A percentile compares a stretch with the other conserved stretches of the same genome.
phyloP scores from a whole-genome alignment of 1,140 invertebrate genomes.

The Hormaphis cornu region DNA sequence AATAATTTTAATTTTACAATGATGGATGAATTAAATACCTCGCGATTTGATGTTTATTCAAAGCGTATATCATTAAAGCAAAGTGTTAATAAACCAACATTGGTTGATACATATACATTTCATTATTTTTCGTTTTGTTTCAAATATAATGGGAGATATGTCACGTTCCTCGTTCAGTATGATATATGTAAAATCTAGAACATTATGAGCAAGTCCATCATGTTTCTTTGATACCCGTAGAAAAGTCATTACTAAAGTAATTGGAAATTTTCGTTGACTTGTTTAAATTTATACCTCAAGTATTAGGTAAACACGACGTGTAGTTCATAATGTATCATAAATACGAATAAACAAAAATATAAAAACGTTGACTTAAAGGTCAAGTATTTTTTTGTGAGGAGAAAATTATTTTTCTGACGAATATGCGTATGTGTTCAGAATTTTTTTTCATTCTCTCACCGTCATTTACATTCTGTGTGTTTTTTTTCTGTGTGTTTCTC shows the following conservation, averaged over 20 bases:
- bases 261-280: slow-evolving; percentile 3
- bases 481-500: too few relatives aligned
- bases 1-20: too few relatives aligned
- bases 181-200: neutral
- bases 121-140: too few relatives aligned
- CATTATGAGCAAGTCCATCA: neutral
- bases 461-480: too few relatives aligned
- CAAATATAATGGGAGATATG: too few relatives aligned
- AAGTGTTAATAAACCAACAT: too few relatives aligned
- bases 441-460: neutral
- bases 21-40: too few relatives aligned
- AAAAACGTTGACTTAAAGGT: slow-evolving; percentile 12
- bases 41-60: too few relatives aligned
- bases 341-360: neutral
- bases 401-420: neutral
- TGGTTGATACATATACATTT: too few relatives aligned
- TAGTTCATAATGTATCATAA: neutral
- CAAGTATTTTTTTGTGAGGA: neutral
- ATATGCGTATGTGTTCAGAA: neutral
- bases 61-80: too few relatives aligned
- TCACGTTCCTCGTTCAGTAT: too few relatives aligned
- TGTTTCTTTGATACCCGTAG: neutral
- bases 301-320: neutral
- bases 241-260: neutral
- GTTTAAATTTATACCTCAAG: slow-evolving; percentile 6